Evolutionary conservation across 2,888 invertebrate species (phyloP), one percentile per base, ranked within the genome.

Genomic region (Teleogryllus oceanicus): DNA sequence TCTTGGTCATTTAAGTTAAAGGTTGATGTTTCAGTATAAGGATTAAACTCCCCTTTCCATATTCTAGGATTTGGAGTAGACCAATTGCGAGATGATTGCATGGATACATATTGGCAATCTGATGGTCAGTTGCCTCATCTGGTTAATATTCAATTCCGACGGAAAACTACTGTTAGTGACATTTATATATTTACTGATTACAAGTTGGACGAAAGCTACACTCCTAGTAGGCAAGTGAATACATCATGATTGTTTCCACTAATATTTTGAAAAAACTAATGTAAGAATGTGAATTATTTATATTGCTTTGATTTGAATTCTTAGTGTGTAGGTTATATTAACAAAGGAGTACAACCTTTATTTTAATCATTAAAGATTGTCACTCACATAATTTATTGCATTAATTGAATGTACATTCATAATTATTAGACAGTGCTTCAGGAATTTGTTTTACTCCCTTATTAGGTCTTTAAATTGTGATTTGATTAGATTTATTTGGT

Each of bases 31-130:
- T 37, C 8, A 37, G 37, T 37, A 37, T 5, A 37, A 8, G 37
- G 37, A 37, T 8, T 37, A 8, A 37, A 37, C 8, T 37, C 37
- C 8, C 37, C 37, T 37, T 62, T 62, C n/a, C 13, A 4, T 18
- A 10, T 62, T 62, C 13, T 84, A 95, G 98, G 99, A 76, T 99
- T 98, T 89, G 99, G 99, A 4, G 98, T 99, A 8, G 97, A 98
- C 85, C 98, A 99, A 86, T 88, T 99, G 75, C 89, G 98, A 83
- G 98, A 99, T 87, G 96, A 97, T 86, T 95, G 96, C 82, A 94
- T 96, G 87, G 99, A 99, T 84, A 97, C 98, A 4, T 99, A 98
- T 87, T 99, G 99, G 99, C 99, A 99, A 87, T 99, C 98, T 0
- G 99, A 99, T 88, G 99, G 99, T 0, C 98, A 98, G 84, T 90